Base-by-base conservation (phyloP, 37 sponge, comb jelly and placozoan species). In the Oopsacas minuta region DNA sequence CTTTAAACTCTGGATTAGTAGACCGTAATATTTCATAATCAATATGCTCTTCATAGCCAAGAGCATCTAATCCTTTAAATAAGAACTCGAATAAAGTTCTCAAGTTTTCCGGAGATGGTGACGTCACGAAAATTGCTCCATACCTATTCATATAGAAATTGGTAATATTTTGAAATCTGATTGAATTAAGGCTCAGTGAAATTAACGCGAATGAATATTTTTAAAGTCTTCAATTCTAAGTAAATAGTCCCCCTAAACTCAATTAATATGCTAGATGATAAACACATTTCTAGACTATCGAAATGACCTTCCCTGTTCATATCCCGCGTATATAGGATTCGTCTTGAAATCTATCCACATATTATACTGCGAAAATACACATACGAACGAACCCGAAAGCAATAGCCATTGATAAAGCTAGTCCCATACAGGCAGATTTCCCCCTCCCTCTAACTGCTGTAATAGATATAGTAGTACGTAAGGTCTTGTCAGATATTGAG, bases 381-480 rank as follows among this genome's bases (percentile, higher is more conserved):
- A n/a, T 15, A 36, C 0, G 17, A 37, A 81, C 86, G 51, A 53
- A 91, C 92, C 95, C 93, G 88, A 94, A 97, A 12, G 92, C 92
- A 20, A 97, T 88, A 52, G 93, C 92, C 23, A 90, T 89, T 36
- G 99, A 90, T 30, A 97, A 91, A 0, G 91, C 95, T 36, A 97
- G 83, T 0, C 99, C 99, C 17, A 97, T 89, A 36, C 94, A 90
- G 52, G 99, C 99, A 15, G 93, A 92, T 38, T 97, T 97, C 37
- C 99, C 99, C 83, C 99, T 87, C 81, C 99, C 99, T 75, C 99
- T 85, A 5, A 92, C 87, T 87, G 99, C 99, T 83, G 99, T 97
- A 89, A 97, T 85, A 81, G 99, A 88, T 52, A 97, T 90, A 37
- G 93, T 94, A 39, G 84, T 86, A 1, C 89, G 82, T 22, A 97